Conservation (phyloP, 2,113 vertebrate genomes). For the Corythoichthys haematopterus region DNA sequence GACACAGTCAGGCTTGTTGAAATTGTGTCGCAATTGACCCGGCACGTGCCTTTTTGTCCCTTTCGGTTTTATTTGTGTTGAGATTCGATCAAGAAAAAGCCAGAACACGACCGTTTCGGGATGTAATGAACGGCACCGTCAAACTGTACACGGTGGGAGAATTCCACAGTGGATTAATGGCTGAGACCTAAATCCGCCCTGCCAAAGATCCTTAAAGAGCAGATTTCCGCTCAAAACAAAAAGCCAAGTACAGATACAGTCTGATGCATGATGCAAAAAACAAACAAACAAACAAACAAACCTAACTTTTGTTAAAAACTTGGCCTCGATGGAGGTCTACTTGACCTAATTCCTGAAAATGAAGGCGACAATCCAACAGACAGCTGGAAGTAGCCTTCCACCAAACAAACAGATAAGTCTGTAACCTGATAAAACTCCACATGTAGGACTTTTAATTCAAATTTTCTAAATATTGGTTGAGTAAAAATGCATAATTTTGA, state of each 20-base stretch:
- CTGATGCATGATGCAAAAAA: neutral
- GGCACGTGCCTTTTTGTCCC: conserved; percentile 1
- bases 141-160: conserved; percentile 30
- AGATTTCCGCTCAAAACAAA: conserved; percentile 29
- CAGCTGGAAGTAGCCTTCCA: no score
- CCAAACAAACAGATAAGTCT: no score
- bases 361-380: no score
- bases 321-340: neutral
- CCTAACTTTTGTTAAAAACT: neutral
- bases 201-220: conserved; percentile 38
- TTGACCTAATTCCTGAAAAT: no score
- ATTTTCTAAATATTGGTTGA: no score
- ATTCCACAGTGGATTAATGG: conserved; percentile 73
- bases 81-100: conserved; percentile 8
- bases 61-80: conserved; percentile 16
- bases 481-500: no score
- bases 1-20: conserved; percentile 5
- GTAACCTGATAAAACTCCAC: no score
- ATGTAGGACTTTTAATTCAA: no score
- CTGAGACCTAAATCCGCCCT: conserved; percentile 60
- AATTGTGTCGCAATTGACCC: neutral
- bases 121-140: conserved; percentile 15
- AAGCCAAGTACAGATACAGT: conserved; percentile 14
- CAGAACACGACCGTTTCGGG: neutral
- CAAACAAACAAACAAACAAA: neutral